Evolutionary conservation across 92 coral and sea anemone genomes (phyloP).

Genomic region (Diadumene lineata): DNA sequence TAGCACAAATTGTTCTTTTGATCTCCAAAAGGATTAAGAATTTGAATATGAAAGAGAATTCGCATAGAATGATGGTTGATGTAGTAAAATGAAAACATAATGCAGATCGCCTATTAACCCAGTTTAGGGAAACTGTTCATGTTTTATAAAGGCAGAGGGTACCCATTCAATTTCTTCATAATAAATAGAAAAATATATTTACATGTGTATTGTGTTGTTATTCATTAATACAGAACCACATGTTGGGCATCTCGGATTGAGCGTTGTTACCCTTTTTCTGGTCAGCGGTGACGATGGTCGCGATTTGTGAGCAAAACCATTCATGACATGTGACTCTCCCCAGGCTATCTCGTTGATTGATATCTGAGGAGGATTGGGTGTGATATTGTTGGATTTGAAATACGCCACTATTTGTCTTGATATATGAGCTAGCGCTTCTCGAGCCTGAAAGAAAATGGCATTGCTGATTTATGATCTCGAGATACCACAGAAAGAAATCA

Average conservation of each 20-base stretch:
- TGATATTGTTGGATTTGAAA: conserved; percentile 65
- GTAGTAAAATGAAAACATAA: too few relatives aligned
- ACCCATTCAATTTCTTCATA: neutral
- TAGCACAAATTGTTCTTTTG: too few relatives aligned
- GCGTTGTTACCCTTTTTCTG: conserved; percentile 43
- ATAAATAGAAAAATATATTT: conserved; percentile 3
- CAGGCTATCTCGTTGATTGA: conserved; percentile 44
- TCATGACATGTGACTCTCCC: conserved; percentile 42
- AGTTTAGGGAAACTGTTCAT: neutral
- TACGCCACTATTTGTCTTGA: conserved; percentile 70
- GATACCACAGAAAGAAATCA: too few relatives aligned
- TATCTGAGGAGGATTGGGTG: conserved; percentile 71
- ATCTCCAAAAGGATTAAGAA: too few relatives aligned
- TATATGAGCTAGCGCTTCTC: conserved; percentile 73
- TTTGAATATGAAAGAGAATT: too few relatives aligned
- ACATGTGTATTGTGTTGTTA: conserved; percentile 27
- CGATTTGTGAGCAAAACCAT: conserved; percentile 8
- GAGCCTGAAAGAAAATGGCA: conserved; percentile 59
- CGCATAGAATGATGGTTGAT: too few relatives aligned
- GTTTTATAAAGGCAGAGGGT: neutral
- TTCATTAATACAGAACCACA: conserved; percentile 71
- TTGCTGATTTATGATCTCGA: too few relatives aligned
- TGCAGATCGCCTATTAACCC: too few relatives aligned
- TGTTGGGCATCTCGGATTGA: conserved; percentile 72
- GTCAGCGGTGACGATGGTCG: conserved; percentile 72